Evolutionary conservation across 2,888 invertebrate species (phyloP).

Genomic region (Dryomyza anilis): DNA sequence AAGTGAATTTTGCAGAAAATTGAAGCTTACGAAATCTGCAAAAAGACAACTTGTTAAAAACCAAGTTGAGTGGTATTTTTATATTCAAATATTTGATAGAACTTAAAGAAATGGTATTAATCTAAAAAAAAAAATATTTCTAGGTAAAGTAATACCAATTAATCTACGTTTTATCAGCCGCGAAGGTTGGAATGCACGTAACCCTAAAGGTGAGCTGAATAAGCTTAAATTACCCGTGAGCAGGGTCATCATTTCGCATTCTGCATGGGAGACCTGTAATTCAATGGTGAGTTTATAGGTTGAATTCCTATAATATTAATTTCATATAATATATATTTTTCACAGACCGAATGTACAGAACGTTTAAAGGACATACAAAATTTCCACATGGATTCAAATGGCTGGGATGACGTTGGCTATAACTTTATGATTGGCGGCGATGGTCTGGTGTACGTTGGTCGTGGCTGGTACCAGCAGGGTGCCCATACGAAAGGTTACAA

Average conservation of each 20-base stretch:
- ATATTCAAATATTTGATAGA: too few relatives aligned
- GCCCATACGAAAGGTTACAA: constrained; percentile 73
- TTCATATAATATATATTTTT: too few relatives aligned
- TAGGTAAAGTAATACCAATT: too few relatives aligned
- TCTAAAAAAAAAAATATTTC: too few relatives aligned
- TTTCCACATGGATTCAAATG: constrained; percentile 70
- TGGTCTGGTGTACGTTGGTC: constrained; percentile 73
- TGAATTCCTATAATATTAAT: constrained; percentile 42
- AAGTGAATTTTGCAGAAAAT: neutral
- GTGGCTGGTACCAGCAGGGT: constrained; percentile 75
- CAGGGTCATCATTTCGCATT: constrained; percentile 69
- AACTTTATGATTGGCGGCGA: constrained; percentile 82
- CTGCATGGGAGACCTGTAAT: constrained; percentile 68
- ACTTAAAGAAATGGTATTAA: too few relatives aligned
- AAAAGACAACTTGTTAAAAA: constrained; percentile 31
- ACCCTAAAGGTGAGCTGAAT: constrained; percentile 61
- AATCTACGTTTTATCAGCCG: too few relatives aligned
- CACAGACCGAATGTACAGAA: constrained; percentile 65
- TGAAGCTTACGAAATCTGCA: neutral
- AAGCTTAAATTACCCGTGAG: constrained; percentile 64
- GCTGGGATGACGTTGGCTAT: constrained; percentile 74
- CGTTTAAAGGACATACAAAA: constrained; percentile 63
- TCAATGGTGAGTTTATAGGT: constrained; percentile 63
- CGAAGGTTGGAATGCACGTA: constrained; percentile 72
- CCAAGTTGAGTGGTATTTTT: constrained; percentile 54